Percentiles rank a stretch among this genome's conserved stretches.
phyloP scores from a whole-genome alignment of 2,797 vertebrate genomes.

The Triplophysa bombifrons region DNA sequence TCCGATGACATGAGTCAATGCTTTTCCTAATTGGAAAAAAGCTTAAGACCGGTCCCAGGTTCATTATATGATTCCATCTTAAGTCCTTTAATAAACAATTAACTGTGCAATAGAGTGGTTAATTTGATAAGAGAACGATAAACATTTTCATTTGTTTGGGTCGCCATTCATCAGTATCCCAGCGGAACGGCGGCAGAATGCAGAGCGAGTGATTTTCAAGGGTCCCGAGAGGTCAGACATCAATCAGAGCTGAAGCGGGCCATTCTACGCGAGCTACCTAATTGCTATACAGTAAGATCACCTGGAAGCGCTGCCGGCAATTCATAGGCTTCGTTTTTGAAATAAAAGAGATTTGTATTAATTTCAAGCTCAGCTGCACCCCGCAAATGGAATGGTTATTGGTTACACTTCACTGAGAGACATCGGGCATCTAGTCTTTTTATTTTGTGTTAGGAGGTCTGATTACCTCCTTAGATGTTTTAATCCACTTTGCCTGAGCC shows the following conservation, averaged over 20 bases:
- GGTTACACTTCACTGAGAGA: constrained; percentile 51
- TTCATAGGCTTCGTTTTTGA: constrained; percentile 37
- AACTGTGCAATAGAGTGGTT: constrained; percentile 63
- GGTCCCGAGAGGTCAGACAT: constrained; percentile 59
- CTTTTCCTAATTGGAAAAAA: constrained; percentile 64
- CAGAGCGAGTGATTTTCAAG: constrained; percentile 49
- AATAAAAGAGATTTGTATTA: constrained; percentile 60
- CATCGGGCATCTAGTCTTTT: constrained; percentile 48
- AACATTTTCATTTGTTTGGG: constrained; percentile 64
- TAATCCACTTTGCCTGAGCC: constrained; percentile 49
- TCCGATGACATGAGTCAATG: constrained; percentile 60
- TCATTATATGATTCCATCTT: constrained; percentile 67
- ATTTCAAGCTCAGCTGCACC: constrained; percentile 60
- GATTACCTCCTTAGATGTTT: constrained; percentile 56
- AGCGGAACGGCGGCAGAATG: constrained; percentile 47
- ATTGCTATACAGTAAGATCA: constrained; percentile 58
- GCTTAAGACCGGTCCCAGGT: constrained; percentile 61
- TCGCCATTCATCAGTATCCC: constrained; percentile 56
- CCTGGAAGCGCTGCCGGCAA: constrained; percentile 42
- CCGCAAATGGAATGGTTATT: constrained; percentile 55
- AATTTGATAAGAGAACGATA: constrained; percentile 65
- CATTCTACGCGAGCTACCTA: constrained; percentile 45
- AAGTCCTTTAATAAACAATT: constrained; percentile 68
- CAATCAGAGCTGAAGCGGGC: constrained; percentile 57
- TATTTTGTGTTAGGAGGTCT: constrained; percentile 45